Evolutionary conservation across 1,140 invertebrate species (phyloP).

Genomic region (Neotoxoptera formosana): DNA sequence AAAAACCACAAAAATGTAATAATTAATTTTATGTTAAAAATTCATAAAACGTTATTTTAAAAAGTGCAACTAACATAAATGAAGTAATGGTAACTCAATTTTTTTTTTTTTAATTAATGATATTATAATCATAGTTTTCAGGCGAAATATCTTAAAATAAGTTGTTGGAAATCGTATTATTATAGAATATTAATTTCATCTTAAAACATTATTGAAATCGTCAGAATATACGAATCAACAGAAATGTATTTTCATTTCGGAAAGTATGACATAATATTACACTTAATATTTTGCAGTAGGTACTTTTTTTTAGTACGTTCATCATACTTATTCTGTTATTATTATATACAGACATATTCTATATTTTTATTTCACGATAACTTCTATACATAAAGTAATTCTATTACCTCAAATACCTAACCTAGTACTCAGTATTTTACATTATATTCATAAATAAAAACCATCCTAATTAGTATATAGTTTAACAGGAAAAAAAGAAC

Average conservation of each 20-base stretch:
- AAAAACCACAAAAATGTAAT: background rate
- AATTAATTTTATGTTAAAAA: background rate
- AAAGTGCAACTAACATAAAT: background rate
- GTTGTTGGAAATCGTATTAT: background rate
- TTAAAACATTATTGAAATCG: background rate
- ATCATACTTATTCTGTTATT: background rate
- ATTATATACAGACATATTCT: too few relatives aligned
- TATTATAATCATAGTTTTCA: background rate
- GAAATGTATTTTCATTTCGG: background rate
- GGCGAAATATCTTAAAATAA: background rate
- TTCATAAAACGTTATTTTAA: background rate
- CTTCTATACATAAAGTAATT: too few relatives aligned
- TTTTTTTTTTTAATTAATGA: background rate
- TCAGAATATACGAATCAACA: background rate
- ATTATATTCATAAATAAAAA: too few relatives aligned
- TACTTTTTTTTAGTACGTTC: background rate
- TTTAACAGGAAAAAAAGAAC: too few relatives aligned
- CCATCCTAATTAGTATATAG: too few relatives aligned
- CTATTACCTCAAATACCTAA: too few relatives aligned
- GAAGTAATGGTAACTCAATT: background rate
- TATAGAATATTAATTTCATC: background rate
- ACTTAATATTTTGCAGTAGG: background rate
- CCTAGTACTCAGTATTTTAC: too few relatives aligned
- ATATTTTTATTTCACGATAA: too few relatives aligned
- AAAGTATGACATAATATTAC: background rate